Evolutionary conservation across 30 jellyfish, hydroid and myxozoan genomes (phyloP).

Genomic region (Chironex yamaguchii): DNA sequence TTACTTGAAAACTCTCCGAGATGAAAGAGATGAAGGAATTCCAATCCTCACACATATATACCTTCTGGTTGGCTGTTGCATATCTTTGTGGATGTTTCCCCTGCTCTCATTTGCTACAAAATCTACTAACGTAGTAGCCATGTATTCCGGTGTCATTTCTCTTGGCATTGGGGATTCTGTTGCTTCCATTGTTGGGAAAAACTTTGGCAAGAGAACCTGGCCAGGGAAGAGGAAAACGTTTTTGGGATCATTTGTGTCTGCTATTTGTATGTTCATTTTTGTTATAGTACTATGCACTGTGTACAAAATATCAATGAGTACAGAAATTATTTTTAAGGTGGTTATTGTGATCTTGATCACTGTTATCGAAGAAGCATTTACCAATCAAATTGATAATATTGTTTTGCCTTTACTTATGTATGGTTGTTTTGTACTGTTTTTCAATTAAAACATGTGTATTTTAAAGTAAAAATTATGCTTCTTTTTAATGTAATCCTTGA

Average conservation of each 20-base stretch:
- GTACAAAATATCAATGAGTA: slow-evolving; percentile 2
- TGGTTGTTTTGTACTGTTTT: no score
- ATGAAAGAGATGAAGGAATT: slow-evolving; percentile 81
- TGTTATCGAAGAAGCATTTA: slow-evolving; percentile 67
- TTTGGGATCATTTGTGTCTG: slow-evolving; percentile 70
- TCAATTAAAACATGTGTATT: no score
- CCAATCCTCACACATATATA: slow-evolving; percentile 83
- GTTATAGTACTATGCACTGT: slow-evolving; percentile 1
- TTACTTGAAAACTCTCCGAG: slow-evolving; percentile 73
- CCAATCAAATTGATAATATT: slow-evolving; percentile 87
- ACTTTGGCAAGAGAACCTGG: slow-evolving; percentile 57
- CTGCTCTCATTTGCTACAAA: background rate
- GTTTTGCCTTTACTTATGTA: slow-evolving; percentile 75
- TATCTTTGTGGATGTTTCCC: slow-evolving; percentile 83
- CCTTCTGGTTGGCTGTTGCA: slow-evolving; percentile 75
- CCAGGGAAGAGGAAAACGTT: slow-evolving; percentile 82
- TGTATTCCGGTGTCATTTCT: slow-evolving; percentile 84
- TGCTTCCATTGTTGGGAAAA: slow-evolving; percentile 92
- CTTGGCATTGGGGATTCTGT: slow-evolving; percentile 92
- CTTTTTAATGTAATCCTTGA: no score
- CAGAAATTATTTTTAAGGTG: background rate
- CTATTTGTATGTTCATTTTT: slow-evolving; percentile 46
- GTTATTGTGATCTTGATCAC: slow-evolving; percentile 22
- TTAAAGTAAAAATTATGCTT: no score
- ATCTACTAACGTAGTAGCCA: slow-evolving; percentile 10